phyloP scores from a whole-genome alignment of 2,888 invertebrate genomes.

The Lamproptera curius region DNA sequence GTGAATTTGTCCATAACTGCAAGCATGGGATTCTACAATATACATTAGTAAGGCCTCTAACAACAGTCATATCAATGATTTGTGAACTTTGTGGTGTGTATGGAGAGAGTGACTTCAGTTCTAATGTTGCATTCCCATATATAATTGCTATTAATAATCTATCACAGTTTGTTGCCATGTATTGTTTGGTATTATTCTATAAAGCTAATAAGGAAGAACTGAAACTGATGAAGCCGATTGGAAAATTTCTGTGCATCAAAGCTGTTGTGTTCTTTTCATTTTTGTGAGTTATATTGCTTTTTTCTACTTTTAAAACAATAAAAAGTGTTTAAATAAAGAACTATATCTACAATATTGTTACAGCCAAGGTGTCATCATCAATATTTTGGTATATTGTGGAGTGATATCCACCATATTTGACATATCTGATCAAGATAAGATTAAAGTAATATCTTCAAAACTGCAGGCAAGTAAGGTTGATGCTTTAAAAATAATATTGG shows the following conservation, averaged over 20 bases:
- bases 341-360: slow-evolving; percentile 46
- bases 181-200: slow-evolving; percentile 96
- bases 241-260: slow-evolving; percentile 97
- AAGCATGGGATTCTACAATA: slow-evolving; percentile 98
- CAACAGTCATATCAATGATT: slow-evolving; percentile 92
- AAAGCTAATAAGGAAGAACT: slow-evolving; percentile 91
- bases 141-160: slow-evolving; percentile 93
- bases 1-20: slow-evolving; percentile 95
- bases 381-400: slow-evolving; percentile 89
- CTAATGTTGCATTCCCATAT: slow-evolving; percentile 92
- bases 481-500: too few relatives aligned
- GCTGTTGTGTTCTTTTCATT: slow-evolving; percentile 98
- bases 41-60: slow-evolving; percentile 93
- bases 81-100: slow-evolving; percentile 92
- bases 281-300: slow-evolving; percentile 85
- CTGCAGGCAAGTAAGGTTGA: slow-evolving; percentile 87
- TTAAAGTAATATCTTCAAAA: slow-evolving; percentile 87
- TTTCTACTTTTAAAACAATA: not conserved
- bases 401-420: slow-evolving; percentile 88
- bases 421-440: slow-evolving; percentile 81
- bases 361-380: slow-evolving; percentile 95
- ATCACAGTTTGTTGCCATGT: slow-evolving; percentile 98
- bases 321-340: not conserved
- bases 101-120: slow-evolving; percentile 93
- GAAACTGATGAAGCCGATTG: slow-evolving; percentile 94